Conservation (phyloP, 2,113 vertebrate species). For the Archocentrus centrarchus region DNA sequence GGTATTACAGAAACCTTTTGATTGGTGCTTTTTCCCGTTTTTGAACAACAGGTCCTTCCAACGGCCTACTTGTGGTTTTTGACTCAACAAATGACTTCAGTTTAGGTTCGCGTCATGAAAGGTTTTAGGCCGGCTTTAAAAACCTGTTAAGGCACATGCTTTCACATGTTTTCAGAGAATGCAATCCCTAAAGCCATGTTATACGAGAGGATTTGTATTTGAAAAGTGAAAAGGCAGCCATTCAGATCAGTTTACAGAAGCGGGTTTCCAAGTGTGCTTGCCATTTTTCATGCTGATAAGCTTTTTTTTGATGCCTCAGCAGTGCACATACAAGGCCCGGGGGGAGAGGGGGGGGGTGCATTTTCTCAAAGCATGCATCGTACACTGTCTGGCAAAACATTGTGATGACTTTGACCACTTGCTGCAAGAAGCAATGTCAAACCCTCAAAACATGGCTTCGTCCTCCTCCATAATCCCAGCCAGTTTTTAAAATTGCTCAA, state of each 20-base stretch:
- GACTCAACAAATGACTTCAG: conserved; percentile 24
- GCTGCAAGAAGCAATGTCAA: not conserved
- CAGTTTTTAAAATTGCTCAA: conserved; percentile 13
- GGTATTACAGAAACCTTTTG: conserved; percentile 35
- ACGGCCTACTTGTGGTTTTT: conserved; percentile 21
- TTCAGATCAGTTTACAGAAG: not conserved
- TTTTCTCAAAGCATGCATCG: not conserved
- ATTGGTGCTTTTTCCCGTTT: not conserved
- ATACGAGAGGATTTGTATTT: conserved; percentile 12
- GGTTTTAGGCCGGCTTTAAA: conserved; percentile 22
- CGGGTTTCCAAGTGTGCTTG: not conserved
- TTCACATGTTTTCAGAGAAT: conserved; percentile 9
- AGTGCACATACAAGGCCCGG: not conserved
- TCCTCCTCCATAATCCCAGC: not conserved
- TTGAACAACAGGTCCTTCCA: conserved; percentile 18
- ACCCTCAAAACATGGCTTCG: not conserved
- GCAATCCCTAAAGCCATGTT: not conserved
- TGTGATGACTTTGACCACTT: too few species aligned
- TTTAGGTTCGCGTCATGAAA: not conserved
- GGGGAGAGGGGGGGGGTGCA: not conserved
- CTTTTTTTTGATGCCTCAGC: not conserved
- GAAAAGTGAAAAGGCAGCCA: not conserved
- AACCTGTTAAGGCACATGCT: conserved; percentile 15
- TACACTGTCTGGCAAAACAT: not conserved
- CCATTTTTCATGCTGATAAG: not conserved